Evolutionary conservation across 2,888 invertebrate genomes (phyloP), one percentile per base, ranked within the genome.

Genomic region (Zhuqinia jingwanae): DNA sequence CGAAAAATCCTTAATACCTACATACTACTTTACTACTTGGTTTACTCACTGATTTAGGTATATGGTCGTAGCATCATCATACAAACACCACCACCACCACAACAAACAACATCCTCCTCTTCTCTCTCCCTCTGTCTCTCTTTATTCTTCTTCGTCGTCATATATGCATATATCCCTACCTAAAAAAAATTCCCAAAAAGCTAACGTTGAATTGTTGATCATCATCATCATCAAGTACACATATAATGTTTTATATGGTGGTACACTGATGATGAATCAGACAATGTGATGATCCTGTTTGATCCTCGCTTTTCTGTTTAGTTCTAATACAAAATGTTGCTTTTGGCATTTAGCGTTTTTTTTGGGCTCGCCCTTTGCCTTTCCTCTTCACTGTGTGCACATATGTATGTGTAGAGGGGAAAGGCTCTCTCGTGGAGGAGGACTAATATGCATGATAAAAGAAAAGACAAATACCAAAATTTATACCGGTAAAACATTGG

Each of bases 1-100:
- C 1, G 25, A 27, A 73, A 68, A 73, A 47, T 73, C 13, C 73
- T 73, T 73, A 73, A 73, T 73, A 73, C 73, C 73, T 73, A 73
- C 73, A 73, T 25, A 73, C 2, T 0, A 25, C 22, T 47, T 73
- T 47, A 73, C 73, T 73, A 73, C 73, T 73, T 17, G 73, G 27
- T 73, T 73, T 50, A 73, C 50, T 73, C 73, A 73, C 73, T 73
- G 47, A 73, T 73, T 73, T 73, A 50, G 73, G 73, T 73, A 73
- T 50, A 76, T 76, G 56, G 22, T 73, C 73, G 45, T 22, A 36
- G 27, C 10, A 11, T 30, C 22, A 1, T 50, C 25, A n/a, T n/a
- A 50, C 15, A 50, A 45, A 22, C 10, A 65, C 36, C 2, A 63
- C 65, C 11, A 25, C 73, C 47, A 73, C 25, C 50, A 50, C n/a